Evolutionary conservation across 2,888 invertebrate genomes (phyloP).

Genomic region (Plusia festucae): DNA sequence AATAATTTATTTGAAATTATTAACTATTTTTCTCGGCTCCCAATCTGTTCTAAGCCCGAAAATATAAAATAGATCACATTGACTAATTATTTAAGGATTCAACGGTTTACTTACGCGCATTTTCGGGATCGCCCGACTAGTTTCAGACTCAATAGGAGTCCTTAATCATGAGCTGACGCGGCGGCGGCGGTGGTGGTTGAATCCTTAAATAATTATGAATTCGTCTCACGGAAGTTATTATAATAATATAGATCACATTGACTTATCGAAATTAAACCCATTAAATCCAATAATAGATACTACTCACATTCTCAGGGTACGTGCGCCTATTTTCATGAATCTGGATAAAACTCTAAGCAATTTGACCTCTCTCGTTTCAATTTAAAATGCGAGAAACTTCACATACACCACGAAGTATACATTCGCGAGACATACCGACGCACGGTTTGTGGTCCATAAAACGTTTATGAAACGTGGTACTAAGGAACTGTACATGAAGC

Average conservation of each 20-base stretch:
- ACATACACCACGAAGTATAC: slow-evolving; percentile 31
- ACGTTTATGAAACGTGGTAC: slow-evolving; percentile 48
- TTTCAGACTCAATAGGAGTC: no score
- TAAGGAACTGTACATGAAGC: slow-evolving; percentile 6
- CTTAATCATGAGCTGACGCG: no score
- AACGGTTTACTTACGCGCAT: no score
- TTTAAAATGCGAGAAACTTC: slow-evolving; percentile 23
- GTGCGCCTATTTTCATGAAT: slow-evolving; percentile 23
- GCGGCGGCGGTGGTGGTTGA: no score
- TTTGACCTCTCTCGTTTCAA: slow-evolving; percentile 21
- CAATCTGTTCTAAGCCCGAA: not conserved
- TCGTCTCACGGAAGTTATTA: no score
- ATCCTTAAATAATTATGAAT: no score
- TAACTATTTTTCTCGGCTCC: not conserved
- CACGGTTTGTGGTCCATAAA: slow-evolving; percentile 50
- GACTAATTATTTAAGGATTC: no score
- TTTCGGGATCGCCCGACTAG: no score
- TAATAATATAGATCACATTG: not conserved
- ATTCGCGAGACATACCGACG: slow-evolving; percentile 46
- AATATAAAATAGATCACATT: not conserved
- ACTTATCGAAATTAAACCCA: slow-evolving; percentile 7
- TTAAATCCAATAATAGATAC: slow-evolving; percentile 13
- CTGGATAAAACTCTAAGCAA: slow-evolving; percentile 30
- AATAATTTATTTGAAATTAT: not conserved
- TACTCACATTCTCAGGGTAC: not conserved